Evolutionary conservation across 1,140 invertebrate genomes (phyloP), one percentile per base, ranked within the genome.

Genomic region (Zaprionus nigranus): DNA sequence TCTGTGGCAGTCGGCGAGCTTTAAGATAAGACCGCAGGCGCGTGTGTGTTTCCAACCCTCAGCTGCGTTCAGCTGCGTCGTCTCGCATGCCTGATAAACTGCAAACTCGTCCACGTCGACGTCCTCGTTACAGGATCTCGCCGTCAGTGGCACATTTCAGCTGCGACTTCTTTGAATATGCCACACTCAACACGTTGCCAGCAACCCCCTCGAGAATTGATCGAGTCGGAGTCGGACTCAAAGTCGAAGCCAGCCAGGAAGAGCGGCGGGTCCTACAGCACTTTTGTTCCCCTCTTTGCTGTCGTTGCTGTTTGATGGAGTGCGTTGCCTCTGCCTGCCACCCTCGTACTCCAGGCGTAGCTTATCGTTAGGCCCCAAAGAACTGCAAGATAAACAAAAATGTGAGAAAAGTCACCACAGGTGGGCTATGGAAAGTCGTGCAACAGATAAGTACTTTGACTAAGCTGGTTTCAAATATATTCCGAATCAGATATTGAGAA

Each of bases 31-130:
- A 63, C 72, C 34, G 28, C 40, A 38, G 15, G 53, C 46, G 64
- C 67, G 68, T 56, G 67, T 58, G 80, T 22, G 34, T 63, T 76
- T 79, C 49, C 71, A 88, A 83, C 84, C 84, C 84, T 88, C 78
- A 63, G 46, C 58, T 24, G 49, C 38, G 72, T 64, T 82, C 81
- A 75, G 64, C 66, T 65, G 67, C 53, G 13, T 34, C 2, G 24
- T 62, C 49, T 60, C 62, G 77, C 84, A 78, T 87, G 84, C 58
- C 84, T 81, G 84, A 88, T 84, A 84, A 81, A 81, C 81, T 63
- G 30, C 13, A n/a, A 40, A 34, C 46, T 64, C 53, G 66, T 60
- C 51, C 72, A 70, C 49, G 63, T 60, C 51, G 54, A 34, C 51
- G 51, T 72, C 60, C 53, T 76, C 54, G n/a, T 46, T 2, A 46